Evolutionary conservation across 2,888 invertebrate genomes (phyloP), one percentile per base, ranked within the genome.

Genomic region (Eurytoma adleriae): DNA sequence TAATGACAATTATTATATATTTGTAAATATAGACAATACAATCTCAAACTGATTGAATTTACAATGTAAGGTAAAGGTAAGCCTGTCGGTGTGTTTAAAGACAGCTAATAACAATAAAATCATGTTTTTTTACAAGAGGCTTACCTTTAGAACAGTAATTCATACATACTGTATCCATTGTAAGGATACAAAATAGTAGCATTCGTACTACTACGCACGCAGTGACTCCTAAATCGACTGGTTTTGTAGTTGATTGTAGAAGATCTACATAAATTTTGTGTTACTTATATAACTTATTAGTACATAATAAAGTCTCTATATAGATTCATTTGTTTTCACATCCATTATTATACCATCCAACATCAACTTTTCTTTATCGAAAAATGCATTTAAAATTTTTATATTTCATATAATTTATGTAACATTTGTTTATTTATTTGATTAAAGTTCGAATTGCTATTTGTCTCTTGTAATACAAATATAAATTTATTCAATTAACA

Each of bases 1-100:
- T 89, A 89, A 88, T 86, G 89, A 89, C 88, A 89, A 87, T 89
- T 87, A 87, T 84, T 85, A 86, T 84, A 83, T 83, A 84, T 83
- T 83, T 89, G 88, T 88, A 87, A 84, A 89, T 88, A 87, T 87
- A 88, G 89, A 89, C 89, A 89, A 89, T 89, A 89, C 87, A 85
- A 85, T 82, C 83, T 68, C 79, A 83, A 85, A 83, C 78, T 79
- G 82, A 85, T 77, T 80, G 76, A 80, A 80, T 80, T 76, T 72
- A 80, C 50, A 40, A 69, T 40, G 57, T 83, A 85, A 85, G 79
- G 80, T 76, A 82, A 83, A 83, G 83, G 78, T 83, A 84, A 86
- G 40, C 72, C 69, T 85, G 84, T 86, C 79, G 83, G 85, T 86
- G 85, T 86, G 85, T 85, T 88, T 86, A 3, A 0, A 86, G 85